Base-by-base conservation (phyloP, 1,140 invertebrate genomes). In the Andricus grossulariae region DNA sequence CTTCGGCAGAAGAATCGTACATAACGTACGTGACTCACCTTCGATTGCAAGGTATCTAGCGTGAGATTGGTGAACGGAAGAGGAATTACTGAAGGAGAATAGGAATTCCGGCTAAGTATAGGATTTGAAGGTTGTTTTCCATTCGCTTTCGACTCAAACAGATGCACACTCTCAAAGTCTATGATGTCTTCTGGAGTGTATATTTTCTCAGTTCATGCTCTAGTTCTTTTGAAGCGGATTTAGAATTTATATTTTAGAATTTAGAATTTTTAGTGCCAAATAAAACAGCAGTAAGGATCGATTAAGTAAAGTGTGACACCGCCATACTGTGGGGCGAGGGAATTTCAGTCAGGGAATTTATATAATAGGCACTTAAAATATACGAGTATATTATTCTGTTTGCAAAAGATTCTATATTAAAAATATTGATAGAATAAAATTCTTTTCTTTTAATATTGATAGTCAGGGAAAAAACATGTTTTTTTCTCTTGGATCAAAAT, bases 11-110 rank as follows among this genome's bases (percentile, higher is more conserved):
- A 79, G 78, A 74, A 79, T 74, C 78, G 74, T 76, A 79, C 57
- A 74, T 76, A 74, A 76, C 55, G 72, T 79, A 79, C 78, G 78
- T 79, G 78, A 79, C 78, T 79, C 72, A 74, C 72, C 74, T 79
- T 70, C 70, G 12, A 54, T 50, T 54, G 13, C 57, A 66, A 66
- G 57, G 25, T 66, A 66, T 66, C 57, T 66, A 25, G 57, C 12
- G 57, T 66, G 57, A 66, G 25, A 66, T 66, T 66, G 57, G 21
- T 25, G 60, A 66, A 66, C 60, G 32, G 15, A 66, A 66, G 60
- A 66, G n/a, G 25, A 66, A 66, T 66, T 66, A 66, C 60, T 21
- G n/a, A 66, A 66, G 25, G 25, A 66, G 60, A 66, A 66, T 39
- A 66, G 60, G n/a, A 39, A 66, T 66, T 39, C 32, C 21, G 60